phyloP scores from a whole-genome alignment of 2,888 invertebrate species.

The Zygogramma bicolorata region DNA sequence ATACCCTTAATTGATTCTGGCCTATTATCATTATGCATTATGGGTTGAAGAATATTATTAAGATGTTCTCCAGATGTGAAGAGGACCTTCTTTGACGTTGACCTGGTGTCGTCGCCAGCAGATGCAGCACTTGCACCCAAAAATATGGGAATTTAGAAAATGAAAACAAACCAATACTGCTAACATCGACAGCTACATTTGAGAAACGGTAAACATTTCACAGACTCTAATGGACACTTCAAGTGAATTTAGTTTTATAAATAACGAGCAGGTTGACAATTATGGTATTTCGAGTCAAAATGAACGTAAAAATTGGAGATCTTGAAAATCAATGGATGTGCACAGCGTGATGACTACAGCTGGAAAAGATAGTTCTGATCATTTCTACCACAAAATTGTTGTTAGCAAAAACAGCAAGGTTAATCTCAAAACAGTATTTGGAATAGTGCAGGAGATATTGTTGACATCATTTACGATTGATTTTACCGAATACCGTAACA shows the following conservation, averaged over 20 bases:
- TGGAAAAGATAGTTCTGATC: too few relatives aligned
- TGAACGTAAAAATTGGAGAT: too few relatives aligned
- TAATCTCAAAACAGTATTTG: too few relatives aligned
- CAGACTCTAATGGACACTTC: slow-evolving; percentile 1
- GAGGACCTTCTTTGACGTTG: slow-evolving; percentile 31
- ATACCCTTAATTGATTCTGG: slow-evolving; percentile 18
- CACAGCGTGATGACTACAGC: too few relatives aligned
- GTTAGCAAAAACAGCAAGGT: too few relatives aligned
- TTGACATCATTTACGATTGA: too few relatives aligned
- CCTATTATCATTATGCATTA: slow-evolving; percentile 7
- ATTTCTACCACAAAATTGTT: background rate
- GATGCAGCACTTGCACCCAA: slow-evolving; percentile 13
- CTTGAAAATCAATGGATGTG: too few relatives aligned
- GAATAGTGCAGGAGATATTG: too few relatives aligned
- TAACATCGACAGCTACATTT: background rate
- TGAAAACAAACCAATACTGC: slow-evolving; percentile 1
- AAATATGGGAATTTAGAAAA: slow-evolving; percentile 21
- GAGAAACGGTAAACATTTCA: background rate
- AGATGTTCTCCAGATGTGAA: slow-evolving; percentile 41
- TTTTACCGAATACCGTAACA: too few relatives aligned
- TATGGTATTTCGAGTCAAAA: background rate
- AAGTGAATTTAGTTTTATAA: background rate
- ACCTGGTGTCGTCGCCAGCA: slow-evolving; percentile 27
- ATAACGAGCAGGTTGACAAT: background rate
- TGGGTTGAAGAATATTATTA: slow-evolving; percentile 18